Percentiles rank a stretch among this genome's conserved stretches.
Conservation (phyloP, 2,888 invertebrate species). For the Dryomyza anilis region DNA sequence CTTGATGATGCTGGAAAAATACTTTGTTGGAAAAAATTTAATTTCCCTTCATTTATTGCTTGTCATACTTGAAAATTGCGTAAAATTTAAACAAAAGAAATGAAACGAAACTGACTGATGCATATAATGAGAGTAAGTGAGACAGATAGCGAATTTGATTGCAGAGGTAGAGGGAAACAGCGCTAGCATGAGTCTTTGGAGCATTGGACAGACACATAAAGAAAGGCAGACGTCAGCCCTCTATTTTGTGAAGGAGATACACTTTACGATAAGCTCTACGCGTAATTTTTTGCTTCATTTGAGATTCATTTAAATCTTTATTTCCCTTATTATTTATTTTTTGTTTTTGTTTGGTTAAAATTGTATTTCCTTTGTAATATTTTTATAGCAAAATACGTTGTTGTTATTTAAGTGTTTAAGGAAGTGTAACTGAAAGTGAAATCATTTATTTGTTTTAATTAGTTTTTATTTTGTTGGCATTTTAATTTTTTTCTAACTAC, state of each 20-base stretch:
- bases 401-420: too few species aligned
- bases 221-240: not conserved
- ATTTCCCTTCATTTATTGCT: slow-evolving; percentile 15
- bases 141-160: too few species aligned
- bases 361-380: not conserved
- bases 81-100: slow-evolving; percentile 8
- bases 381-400: too few species aligned
- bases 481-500: too few species aligned
- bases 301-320: not conserved
- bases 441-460: too few species aligned
- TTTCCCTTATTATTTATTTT: not conserved
- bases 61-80: slow-evolving; percentile 14
- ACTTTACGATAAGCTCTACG: not conserved
- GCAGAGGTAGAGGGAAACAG: too few species aligned
- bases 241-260: not conserved
- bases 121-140: not conserved
- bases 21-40: slow-evolving; percentile 10
- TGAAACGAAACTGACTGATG: not conserved
- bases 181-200: not conserved
- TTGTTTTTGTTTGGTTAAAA: not conserved
- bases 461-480: too few species aligned
- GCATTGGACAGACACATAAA: not conserved
- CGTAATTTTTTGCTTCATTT: slow-evolving; percentile 6
- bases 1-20: not conserved
- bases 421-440: too few species aligned